Base-by-base conservation (phyloP, 2,888 invertebrate genomes). In the Catocala nupta region DNA sequence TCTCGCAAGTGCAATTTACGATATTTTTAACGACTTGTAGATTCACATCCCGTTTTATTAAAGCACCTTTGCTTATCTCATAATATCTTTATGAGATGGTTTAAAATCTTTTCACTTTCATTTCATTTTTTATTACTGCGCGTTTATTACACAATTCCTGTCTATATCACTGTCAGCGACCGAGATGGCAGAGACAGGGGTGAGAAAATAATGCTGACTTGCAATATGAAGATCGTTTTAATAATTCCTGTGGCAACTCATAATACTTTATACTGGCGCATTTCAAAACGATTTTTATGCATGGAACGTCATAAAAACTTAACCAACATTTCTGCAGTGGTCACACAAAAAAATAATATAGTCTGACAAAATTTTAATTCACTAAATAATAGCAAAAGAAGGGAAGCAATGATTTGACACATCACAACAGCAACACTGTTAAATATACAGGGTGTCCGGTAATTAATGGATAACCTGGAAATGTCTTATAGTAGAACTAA, bases 71-170 rank as follows among this genome's bases (percentile, higher is more conserved):
- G 79, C 80, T 82, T 84, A 84, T 84, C 81, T 83, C 83, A 77
- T 85, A 81, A 83, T 83, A 84, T 83, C 78, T 84, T 85, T 85
- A 84, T 79, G 66, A 71, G 78, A 70, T 78, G 81, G 80, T 87
- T 85, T 83, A 85, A 85, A 86, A 83, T 85, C 75, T 81, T 84
- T 83, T 81, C 74, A 79, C 78, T 82, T 82, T 83, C 82, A 82
- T 86, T 85, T 78, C 57, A 75, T 81, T 82, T 60, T 85, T 84
- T 81, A 81, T 84, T 77, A 74, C 76, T 73, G 60, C 56, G 70
- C 75, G 78, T 84, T 85, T 87, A 85, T 86, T 83, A 79, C 74
- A 75, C 73, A 71, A 74, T 76, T 77, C 74, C 73, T 70, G 78
- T 77, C 72, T 77, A 68, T 78, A 78, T 69, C 72, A 73, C 74